phyloP scores from a whole-genome alignment of 1,140 invertebrate species.

The Ips nitidus region DNA sequence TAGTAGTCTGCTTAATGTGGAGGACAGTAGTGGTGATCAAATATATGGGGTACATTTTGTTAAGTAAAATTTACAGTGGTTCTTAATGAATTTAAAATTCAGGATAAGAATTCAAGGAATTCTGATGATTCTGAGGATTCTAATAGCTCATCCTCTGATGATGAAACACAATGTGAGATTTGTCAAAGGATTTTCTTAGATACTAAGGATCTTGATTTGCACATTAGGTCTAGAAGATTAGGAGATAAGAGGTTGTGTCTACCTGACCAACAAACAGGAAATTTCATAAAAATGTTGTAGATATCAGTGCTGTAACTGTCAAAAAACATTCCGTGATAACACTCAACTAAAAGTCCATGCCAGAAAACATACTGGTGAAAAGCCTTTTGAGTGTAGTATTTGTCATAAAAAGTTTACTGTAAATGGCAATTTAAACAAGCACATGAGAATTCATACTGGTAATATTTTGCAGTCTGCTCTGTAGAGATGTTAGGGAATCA shows the following conservation, averaged over 20 bases:
- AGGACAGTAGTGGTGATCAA: too few relatives aligned
- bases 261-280: background rate
- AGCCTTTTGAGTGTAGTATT: constrained; percentile 75
- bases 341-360: constrained; percentile 47
- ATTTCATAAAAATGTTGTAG: constrained; percentile 14
- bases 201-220: constrained; percentile 26
- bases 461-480: background rate
- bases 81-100: too few relatives aligned
- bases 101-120: too few relatives aligned
- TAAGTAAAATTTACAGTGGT: too few relatives aligned
- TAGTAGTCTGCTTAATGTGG: too few relatives aligned
- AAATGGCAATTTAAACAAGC: constrained; percentile 48
- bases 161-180: constrained; percentile 38
- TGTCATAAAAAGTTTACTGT: constrained; percentile 67
- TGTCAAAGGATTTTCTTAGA: constrained; percentile 35
- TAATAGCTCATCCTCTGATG: constrained; percentile 13
- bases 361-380: constrained; percentile 69
- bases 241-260: constrained; percentile 26
- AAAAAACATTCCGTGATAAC: constrained; percentile 44
- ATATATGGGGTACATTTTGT: too few relatives aligned
- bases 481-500: too few relatives aligned
- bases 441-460: constrained; percentile 47
- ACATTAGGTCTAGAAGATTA: constrained; percentile 32
- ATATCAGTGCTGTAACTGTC: constrained; percentile 43
- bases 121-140: background rate